Evolutionary conservation across 2,113 vertebrate genomes (phyloP).

Genomic region (Actinemys pallida): DNA sequence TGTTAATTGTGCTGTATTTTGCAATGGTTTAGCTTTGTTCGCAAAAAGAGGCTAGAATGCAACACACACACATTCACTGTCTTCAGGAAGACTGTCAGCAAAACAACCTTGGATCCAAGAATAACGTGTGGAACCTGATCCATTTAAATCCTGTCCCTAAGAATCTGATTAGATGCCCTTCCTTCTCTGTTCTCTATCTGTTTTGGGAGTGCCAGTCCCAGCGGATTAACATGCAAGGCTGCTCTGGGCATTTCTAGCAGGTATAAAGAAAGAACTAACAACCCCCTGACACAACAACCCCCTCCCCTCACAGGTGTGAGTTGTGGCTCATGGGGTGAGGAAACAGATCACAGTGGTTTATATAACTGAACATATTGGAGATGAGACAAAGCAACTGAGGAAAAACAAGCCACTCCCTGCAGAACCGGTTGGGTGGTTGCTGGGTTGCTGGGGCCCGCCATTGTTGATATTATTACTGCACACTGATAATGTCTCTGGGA

Average conservation of each 20-base stretch:
- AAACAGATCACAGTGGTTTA: background rate
- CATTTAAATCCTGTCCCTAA: background rate
- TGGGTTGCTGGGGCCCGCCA: background rate
- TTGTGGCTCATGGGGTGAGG: background rate
- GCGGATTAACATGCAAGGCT: background rate
- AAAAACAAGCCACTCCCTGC: background rate
- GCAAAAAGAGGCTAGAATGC: background rate
- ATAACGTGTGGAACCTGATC: background rate
- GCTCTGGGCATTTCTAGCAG: background rate
- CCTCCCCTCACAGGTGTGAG: rapidly evolving
- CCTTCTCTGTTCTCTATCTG: background rate
- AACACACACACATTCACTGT: background rate
- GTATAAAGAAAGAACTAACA: background rate
- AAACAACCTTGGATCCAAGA: background rate
- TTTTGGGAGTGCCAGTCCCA: background rate
- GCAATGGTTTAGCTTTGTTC: background rate
- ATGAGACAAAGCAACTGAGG: background rate
- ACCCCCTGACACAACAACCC: background rate
- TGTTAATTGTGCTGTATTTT: background rate
- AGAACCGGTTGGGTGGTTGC: background rate
- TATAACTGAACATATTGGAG: background rate
- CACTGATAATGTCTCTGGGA: background rate
- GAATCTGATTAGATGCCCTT: background rate
- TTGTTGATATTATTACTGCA: background rate
- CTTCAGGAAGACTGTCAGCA: background rate